Evolutionary conservation across 2,797 vertebrate species (phyloP), one percentile per base, ranked within the genome.

Genomic region (Sebastes baramenuke): DNA sequence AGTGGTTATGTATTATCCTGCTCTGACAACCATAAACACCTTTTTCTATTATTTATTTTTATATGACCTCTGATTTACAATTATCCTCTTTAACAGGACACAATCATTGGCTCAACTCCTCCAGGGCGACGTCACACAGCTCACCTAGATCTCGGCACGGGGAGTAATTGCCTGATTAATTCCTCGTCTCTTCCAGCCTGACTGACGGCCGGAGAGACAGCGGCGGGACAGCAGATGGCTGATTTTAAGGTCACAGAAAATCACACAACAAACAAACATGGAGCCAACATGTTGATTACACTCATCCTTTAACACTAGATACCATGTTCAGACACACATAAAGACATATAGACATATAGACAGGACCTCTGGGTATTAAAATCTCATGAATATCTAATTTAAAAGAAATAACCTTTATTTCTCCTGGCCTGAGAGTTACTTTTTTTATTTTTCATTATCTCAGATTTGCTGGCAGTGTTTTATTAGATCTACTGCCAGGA

Each of bases 151-250:
- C 85, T 83, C 66, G 49, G 69, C 91, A 77, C 18, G 74, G 42
- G 79, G 79, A 82, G 61, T 92, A 91, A 94, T 82, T 89, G 85
- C 83, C 88, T 88, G 81, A 90, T 93, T 95, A 93, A 80, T 72
- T 83, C 80, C 85, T 83, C 6, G 72, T 71, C 62, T 69, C 68
- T 70, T 72, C 61, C 65, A 34, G 64, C 56, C 76, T 89, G 81
- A 83, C 80, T 78, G 84, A 66, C 76, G 65, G 83, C 52, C 73
- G 46, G 59, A 38, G 67, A 54, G 59, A 56, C 61, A 22, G 68
- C 3, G 30, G 74, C 58, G 20, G 62, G 67, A 79, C 56, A 68
- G 78, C 95, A 96, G 94, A 94, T 92, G 93, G 94, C 79, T 69
- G 65, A 69, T 72, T 88, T 88, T 88, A 73, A 91, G 93, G 91